phyloP scores from a whole-genome alignment of 1,140 invertebrate genomes.

The Drosophila tani region DNA sequence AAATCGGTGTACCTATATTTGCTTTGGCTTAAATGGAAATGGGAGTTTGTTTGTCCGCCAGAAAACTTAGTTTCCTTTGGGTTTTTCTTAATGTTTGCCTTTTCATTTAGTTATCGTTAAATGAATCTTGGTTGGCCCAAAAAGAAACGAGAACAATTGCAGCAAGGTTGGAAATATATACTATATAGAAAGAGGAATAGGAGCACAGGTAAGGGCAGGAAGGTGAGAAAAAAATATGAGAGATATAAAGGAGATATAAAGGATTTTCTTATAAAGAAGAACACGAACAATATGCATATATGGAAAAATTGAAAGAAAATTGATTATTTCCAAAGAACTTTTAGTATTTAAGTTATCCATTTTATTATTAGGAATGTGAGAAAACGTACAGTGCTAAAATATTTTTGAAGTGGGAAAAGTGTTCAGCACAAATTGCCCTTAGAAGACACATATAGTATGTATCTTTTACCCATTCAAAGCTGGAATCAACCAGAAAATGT shows the following conservation, averaged over 20 bases:
- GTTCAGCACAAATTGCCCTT: not conserved
- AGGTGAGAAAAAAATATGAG: not conserved
- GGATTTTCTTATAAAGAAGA: no score
- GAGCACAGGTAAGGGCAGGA: not conserved
- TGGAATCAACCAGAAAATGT: not conserved
- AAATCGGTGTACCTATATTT: slow-evolving; percentile 7
- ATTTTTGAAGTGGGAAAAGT: no score
- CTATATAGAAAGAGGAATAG: not conserved
- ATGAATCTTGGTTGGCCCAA: slow-evolving; percentile 1
- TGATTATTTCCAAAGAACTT: no score
- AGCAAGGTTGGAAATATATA: not conserved
- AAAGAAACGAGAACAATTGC: slow-evolving; percentile 19
- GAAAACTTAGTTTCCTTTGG: not conserved
- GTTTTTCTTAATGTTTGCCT: slow-evolving; percentile 6
- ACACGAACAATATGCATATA: not conserved
- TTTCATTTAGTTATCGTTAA: slow-evolving; percentile 38
- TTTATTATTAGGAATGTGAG: not conserved
- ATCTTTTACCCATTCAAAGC: no score
- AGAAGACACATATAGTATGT: not conserved
- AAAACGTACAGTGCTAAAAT: not conserved
- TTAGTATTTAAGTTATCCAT: no score
- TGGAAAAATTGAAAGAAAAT: no score
- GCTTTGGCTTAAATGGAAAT: slow-evolving; percentile 18
- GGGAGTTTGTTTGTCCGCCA: slow-evolving; percentile 20
- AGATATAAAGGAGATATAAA: not conserved